These are phyloP conservation scores for Microcebus griseorufus DNA, from an alignment of 2,113 vertebrate genomes.

Conservation along the genomic window DNA sequence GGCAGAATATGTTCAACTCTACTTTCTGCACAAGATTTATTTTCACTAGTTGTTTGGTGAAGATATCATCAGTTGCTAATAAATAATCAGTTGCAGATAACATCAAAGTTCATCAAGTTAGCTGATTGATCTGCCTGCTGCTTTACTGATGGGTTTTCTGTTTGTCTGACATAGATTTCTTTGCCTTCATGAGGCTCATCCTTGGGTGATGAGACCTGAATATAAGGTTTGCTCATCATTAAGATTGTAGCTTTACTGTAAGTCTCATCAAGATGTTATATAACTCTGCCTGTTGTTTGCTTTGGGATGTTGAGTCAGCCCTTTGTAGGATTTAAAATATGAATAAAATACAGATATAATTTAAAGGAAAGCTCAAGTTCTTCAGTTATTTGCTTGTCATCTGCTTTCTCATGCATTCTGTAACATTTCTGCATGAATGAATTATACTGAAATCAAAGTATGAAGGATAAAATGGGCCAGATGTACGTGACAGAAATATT, in stretches of 20 bases:
- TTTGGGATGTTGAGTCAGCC: neutral
- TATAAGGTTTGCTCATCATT: neutral
- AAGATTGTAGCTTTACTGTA: neutral
- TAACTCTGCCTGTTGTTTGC: neutral
- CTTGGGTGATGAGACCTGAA: neutral
- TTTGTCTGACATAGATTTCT: neutral
- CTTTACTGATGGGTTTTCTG: neutral
- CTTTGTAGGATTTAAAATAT: neutral
- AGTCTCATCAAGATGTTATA: neutral
- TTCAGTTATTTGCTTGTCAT: neutral
- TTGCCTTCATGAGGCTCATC: neutral
- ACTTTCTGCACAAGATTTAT: neutral
- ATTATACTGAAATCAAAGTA: conserved; percentile 33
- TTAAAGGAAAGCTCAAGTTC: neutral
- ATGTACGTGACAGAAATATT: neutral
- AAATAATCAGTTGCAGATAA: neutral
- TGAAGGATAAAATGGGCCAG: conserved; percentile 23
- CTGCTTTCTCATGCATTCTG: neutral
- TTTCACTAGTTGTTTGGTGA: neutral
- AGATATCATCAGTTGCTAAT: neutral
- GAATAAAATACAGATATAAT: neutral
- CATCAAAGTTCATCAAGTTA: neutral
- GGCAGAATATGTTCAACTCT: neutral
- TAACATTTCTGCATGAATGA: conserved; percentile 20
- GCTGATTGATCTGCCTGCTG: neutral